These are phyloP conservation scores for Penaeus monodon DNA, from an alignment of 2,888 invertebrate genomes.

Conservation along the genomic window DNA sequence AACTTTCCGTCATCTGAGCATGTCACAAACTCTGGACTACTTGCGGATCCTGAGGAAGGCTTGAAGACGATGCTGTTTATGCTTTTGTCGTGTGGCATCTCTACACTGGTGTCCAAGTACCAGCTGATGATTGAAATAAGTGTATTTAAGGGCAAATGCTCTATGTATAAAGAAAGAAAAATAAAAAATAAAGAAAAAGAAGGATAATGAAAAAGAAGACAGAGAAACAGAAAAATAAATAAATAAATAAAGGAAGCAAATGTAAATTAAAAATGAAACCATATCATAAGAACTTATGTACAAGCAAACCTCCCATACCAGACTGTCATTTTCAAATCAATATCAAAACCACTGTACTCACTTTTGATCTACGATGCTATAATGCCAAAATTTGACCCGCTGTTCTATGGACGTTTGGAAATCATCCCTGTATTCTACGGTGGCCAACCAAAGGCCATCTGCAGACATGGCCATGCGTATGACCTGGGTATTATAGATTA, in stretches of 20 bases:
- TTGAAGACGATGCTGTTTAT: conserved; percentile 44
- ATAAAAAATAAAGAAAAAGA: too few relatives aligned
- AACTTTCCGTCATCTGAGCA: conserved; percentile 54
- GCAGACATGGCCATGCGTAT: conserved; percentile 78
- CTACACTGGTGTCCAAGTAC: conserved; percentile 52
- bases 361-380: conserved; percentile 68
- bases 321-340: too few relatives aligned
- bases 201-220: too few relatives aligned
- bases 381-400: conserved; percentile 71
- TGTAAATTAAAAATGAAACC: too few relatives aligned
- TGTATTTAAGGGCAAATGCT: too few relatives aligned
- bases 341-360: conserved; percentile 60
- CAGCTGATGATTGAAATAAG: conserved; percentile 27
- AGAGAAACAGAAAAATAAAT: too few relatives aligned
- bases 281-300: too few relatives aligned
- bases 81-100: conserved; percentile 49
- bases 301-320: too few relatives aligned
- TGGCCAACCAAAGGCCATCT: conserved; percentile 81
- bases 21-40: conserved; percentile 26
- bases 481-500: conserved; percentile 78
- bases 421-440: conserved; percentile 70
- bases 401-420: conserved; percentile 68
- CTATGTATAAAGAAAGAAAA: too few relatives aligned
- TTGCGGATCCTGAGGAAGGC: not conserved
- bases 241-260: too few relatives aligned